Evolutionary conservation across 1,140 invertebrate species (phyloP), one percentile per base, ranked within the genome.

Genomic region (Magallana angulata): DNA sequence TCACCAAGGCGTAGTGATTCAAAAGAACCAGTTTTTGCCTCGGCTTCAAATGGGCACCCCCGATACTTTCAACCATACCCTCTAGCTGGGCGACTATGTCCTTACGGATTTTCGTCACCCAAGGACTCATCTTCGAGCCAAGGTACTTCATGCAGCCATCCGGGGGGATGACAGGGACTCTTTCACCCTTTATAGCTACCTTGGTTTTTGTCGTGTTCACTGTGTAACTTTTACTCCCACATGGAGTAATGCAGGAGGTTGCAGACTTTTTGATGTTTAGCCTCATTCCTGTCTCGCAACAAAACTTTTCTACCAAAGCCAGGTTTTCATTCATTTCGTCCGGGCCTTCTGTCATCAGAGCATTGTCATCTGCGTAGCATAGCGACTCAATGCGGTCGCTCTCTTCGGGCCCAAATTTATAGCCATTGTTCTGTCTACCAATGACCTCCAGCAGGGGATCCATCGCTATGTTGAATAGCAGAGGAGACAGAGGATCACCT

Each of bases 391-490:
- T 82, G 2, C 58, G 68, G 3, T 81, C 84, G 6, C 48, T 58
- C 57, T n/a, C 58, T 18, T 64, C 57, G 8, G 80, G 60, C 3
- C 81, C 83, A 58, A 85, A 88, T 18, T 57, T 60, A n/a, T 87
- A 87, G 8, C 86, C 86, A 24, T 24, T 24, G 16, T 88, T 88
- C 7, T 71, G 57, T 57, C 30, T 59, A 7, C 58, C 18, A 0
- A 82, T 87, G 3, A 36, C 57, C 14, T 57, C 30, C 14, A 89
- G 48, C 12, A 88, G 58, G 48, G 89, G 86, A 80, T 96, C 95
- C 68, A 96, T 91, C 0, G 94, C 94, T 57, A 95, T 76, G 87
- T 96, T 96, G 86, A 96, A 96, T 4, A 96, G 90, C 4, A 95
- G 30, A 0, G 95, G 95, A 0, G 93, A 94, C 3, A 96, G 91